Base-by-base conservation (phyloP, 2,888 invertebrate genomes). In the Phalangium opilio region DNA sequence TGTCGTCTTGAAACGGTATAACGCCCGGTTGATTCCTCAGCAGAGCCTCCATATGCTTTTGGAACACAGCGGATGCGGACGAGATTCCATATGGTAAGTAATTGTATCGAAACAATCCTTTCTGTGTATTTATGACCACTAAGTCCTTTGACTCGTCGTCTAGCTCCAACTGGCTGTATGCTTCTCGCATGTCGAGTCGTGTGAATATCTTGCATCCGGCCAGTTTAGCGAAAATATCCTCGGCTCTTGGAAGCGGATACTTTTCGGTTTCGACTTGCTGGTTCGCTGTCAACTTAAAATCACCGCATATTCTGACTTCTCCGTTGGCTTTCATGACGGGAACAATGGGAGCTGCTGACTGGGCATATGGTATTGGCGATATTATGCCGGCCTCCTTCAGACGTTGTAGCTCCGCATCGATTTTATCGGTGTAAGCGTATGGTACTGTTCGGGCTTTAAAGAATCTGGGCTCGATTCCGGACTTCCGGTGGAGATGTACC, bases 381-480 rank as follows among this genome's bases (percentile, higher is more conserved):
- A 42, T 10, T 3, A 42, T 5, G 38, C 42, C 32, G 5, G 19
- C 32, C 21, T 27, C 17, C 17, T 39, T 56, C 64, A 18, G 59
- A 61, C 3, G 60, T 61, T 45, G 33, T 11, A 42, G 3, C 11
- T 18, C 42, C n/a, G 10, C 15, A 2, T 20, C 42, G 3, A 42
- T n/a, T 14, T 27, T 32, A 10, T 19, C 10, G 2, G 17, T 19
- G 10, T 20, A 11, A 4, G 42, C 42, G n/a, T 27, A 42, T 55
- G 57, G 53, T 49, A 43, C 19, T 35, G 32, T 53, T 52, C 40
- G 39, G 52, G n/a, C n/a, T n/a, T n/a, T n/a, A n/a, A n/a, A n/a
- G n/a, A n/a, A n/a, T n/a, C n/a, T n/a, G n/a, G n/a, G n/a, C n/a
- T n/a, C n/a, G n/a, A n/a, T n/a, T n/a, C n/a, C n/a, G n/a, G n/a